Conservation (phyloP, 1,140 invertebrate genomes). For the Zaprionus tsacasi region DNA sequence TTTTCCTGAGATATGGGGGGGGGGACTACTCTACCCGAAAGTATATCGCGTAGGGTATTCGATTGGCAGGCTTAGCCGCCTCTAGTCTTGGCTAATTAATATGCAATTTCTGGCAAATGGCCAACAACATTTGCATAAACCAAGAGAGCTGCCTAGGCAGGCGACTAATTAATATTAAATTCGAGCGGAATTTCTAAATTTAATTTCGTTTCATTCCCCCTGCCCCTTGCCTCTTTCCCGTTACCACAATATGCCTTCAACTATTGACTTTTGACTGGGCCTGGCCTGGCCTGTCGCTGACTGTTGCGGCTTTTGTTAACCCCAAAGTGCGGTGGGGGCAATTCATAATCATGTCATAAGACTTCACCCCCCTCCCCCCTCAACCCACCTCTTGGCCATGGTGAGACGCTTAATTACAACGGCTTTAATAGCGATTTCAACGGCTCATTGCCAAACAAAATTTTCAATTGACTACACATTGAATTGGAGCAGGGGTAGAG, state of each 20-base stretch:
- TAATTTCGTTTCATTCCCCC: conserved; percentile 52
- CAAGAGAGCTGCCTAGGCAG: conserved; percentile 1
- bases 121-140: conserved; percentile 66
- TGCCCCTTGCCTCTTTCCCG: not conserved
- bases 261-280: conserved; percentile 72
- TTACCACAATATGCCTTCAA: conserved; percentile 44
- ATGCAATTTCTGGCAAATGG: conserved; percentile 49
- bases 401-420: conserved; percentile 77
- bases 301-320: conserved; percentile 71
- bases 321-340: conserved; percentile 56
- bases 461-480: conserved; percentile 80
- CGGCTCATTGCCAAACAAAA: conserved; percentile 79
- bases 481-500: not conserved
- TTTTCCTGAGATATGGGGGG: conserved; percentile 28
- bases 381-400: conserved; percentile 26
- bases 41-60: not conserved
- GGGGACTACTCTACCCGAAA: not conserved
- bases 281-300: conserved; percentile 36
- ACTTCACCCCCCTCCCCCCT: conserved; percentile 26
- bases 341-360: conserved; percentile 82
- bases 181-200: conserved; percentile 71
- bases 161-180: conserved; percentile 80
- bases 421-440: conserved; percentile 80
- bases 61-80: conserved; percentile 8
- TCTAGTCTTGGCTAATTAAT: conserved; percentile 56